Evolutionary conservation across 2,888 invertebrate genomes (phyloP).

Genomic region (Xestia sexstrigata): DNA sequence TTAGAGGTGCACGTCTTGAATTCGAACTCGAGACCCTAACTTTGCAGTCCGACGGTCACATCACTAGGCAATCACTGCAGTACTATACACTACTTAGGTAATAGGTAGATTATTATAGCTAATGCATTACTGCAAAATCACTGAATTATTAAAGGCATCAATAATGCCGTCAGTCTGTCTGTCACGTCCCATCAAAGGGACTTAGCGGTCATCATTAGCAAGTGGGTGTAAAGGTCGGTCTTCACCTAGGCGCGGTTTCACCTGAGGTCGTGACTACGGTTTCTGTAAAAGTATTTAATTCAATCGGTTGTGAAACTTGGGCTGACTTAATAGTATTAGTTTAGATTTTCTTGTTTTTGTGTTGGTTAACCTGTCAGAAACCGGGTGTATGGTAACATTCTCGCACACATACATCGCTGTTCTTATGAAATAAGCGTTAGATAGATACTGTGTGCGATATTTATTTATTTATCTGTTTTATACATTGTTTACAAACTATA

Average conservation of each 20-base stretch:
- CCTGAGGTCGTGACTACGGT: background rate
- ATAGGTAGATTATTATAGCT: background rate
- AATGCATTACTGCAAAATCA: constrained; percentile 9
- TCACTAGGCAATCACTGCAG: no score
- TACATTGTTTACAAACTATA: no score
- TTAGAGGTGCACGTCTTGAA: no score
- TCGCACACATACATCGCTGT: no score
- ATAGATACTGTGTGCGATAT: no score
- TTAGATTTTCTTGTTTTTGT: background rate
- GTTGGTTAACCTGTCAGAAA: background rate
- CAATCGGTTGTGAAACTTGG: background rate
- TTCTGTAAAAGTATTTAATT: constrained; percentile 2
- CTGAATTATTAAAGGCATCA: constrained; percentile 33
- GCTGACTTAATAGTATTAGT: background rate
- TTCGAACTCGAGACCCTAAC: no score
- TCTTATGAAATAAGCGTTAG: no score
- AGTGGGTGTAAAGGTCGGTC: constrained; percentile 22
- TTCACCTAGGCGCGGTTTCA: background rate
- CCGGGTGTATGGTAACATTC: background rate
- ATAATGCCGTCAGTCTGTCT: constrained; percentile 19
- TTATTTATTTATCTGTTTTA: no score
- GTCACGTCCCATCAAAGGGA: constrained; percentile 20
- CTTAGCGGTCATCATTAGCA: constrained; percentile 19
- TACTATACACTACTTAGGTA: background rate
- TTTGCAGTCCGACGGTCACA: no score